A percentile compares a stretch with the other conserved stretches of the same genome.
Evolutionary conservation across 2,113 vertebrate species (phyloP).

Genomic region (Tupaia tana): DNA sequence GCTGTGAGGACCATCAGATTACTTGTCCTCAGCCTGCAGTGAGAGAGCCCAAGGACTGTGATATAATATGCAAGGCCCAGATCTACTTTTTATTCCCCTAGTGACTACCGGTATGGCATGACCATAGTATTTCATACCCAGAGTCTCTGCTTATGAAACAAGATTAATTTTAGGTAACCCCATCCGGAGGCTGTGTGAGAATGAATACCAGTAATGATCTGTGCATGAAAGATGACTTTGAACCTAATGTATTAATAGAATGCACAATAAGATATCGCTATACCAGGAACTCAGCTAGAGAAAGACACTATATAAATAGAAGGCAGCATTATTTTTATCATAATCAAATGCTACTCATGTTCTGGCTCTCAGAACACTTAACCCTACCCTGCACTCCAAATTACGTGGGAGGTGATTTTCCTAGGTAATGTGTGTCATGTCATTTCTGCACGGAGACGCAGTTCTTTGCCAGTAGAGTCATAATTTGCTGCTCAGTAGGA

Average conservation of each 20-base stretch:
- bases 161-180: conserved; percentile 46
- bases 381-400: background rate
- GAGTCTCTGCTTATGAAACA: conserved; percentile 15
- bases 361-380: background rate
- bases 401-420: background rate
- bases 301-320: background rate
- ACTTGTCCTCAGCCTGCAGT: background rate
- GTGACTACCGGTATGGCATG: background rate
- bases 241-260: conserved; percentile 54
- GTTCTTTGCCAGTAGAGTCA: background rate
- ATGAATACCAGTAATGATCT: conserved; percentile 8
- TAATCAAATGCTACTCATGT: background rate
- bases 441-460: background rate
- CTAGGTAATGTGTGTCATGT: background rate
- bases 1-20: background rate
- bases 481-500: background rate
- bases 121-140: background rate
- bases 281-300: background rate
- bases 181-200: background rate
- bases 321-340: background rate
- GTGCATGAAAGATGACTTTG: conserved; percentile 44
- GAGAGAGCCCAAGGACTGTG: background rate
- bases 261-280: background rate
- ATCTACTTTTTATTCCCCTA: background rate
- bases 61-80: background rate